Conservation (phyloP, 2,113 vertebrate species). For the Syngnathoides biaculeatus region DNA sequence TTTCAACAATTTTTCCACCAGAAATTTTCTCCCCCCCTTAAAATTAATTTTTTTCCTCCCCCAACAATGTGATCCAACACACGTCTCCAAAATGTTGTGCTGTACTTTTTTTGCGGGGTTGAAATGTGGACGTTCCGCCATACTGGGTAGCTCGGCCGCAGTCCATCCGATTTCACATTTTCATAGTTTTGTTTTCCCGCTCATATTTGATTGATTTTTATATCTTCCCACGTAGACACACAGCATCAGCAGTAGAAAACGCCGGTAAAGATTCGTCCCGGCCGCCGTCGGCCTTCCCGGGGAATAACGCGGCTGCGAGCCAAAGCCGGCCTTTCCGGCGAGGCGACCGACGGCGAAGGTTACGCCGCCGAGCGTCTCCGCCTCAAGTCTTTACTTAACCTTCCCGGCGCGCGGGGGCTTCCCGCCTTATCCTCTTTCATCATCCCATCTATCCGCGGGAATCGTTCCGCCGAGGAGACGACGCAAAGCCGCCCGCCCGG, state of each 20-base stretch:
- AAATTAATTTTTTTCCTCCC: too few species aligned
- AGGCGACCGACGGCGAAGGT: slow-evolving; percentile 1
- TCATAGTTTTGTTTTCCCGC: neutral
- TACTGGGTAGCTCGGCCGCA: neutral
- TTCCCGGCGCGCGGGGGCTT: neutral
- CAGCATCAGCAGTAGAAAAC: too few species aligned
- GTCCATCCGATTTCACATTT: too few species aligned
- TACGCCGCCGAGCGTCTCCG: neutral
- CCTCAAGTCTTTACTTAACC: slow-evolving; percentile 7
- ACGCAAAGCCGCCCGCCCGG: slow-evolving; percentile 15
- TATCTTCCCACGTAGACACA: too few species aligned
- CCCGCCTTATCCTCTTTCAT: slow-evolving; percentile 26
- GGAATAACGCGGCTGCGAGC: neutral
- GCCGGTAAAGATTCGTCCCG: neutral
- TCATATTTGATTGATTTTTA: too few species aligned
- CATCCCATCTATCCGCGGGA: slow-evolving; percentile 14
- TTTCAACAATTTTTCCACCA: too few species aligned
- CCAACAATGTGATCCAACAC: too few species aligned
- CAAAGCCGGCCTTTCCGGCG: slow-evolving; percentile 12
- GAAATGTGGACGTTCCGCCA: neutral
- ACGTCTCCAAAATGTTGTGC: too few species aligned
- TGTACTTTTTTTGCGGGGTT: neutral
- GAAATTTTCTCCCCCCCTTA: too few species aligned
- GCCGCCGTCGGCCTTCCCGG: neutral
- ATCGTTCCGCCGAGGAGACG: slow-evolving; percentile 2